These are phyloP conservation scores for Oriolus oriolus DNA, from an alignment of 2,113 vertebrate genomes.

Conservation along the genomic window DNA sequence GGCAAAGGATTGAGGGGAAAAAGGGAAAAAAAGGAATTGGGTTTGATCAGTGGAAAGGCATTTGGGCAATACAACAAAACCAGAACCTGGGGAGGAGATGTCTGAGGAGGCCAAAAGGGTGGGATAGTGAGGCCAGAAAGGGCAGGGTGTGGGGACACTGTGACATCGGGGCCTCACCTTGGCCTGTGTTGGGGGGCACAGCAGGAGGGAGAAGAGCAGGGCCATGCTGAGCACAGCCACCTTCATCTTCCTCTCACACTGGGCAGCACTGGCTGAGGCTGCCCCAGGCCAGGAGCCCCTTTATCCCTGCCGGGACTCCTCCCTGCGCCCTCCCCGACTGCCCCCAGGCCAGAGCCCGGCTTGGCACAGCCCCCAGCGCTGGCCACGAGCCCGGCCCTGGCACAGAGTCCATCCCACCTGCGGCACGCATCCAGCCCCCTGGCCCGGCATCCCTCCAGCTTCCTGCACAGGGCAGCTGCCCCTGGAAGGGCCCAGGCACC, in stretches of 20 bases:
- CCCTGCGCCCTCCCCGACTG: neutral
- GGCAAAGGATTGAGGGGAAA: neutral
- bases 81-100: neutral
- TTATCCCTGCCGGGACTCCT: neutral
- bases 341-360: neutral
- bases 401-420: neutral
- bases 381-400: neutral
- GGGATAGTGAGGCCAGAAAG: neutral
- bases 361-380: neutral
- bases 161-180: neutral
- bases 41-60: accelerated
- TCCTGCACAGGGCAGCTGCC: neutral
- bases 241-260: neutral
- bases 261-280: neutral
- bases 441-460: neutral
- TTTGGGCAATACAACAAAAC: neutral
- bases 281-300: neutral
- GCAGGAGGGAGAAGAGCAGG: neutral
- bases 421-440: neutral
- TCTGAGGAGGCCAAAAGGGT: neutral
- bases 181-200: neutral
- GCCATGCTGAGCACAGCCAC: neutral
- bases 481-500: neutral
- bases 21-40: neutral
- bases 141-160: neutral